Evolutionary conservation across 2,797 vertebrate species (phyloP).

Genomic region (Merluccius polli): DNA sequence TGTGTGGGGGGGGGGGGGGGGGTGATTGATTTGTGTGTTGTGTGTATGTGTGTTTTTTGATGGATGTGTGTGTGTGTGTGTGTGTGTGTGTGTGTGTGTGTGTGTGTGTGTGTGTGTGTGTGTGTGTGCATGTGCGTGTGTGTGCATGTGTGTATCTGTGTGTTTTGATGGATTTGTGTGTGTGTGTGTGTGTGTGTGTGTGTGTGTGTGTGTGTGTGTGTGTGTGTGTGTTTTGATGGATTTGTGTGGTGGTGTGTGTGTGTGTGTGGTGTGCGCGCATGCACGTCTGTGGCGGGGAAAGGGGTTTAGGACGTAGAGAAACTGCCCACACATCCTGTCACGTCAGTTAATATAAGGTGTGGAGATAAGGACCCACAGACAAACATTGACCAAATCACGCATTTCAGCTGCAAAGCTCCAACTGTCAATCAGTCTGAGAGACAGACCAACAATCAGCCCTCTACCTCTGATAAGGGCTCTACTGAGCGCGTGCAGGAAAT

Average conservation of each 20-base stretch:
- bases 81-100: neutral
- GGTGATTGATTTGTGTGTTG: too few species aligned
- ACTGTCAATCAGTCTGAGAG: conserved; percentile 79
- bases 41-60: too few species aligned
- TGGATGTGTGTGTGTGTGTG: too few species aligned
- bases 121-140: neutral
- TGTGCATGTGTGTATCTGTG: too few species aligned
- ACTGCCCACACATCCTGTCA: conserved; percentile 75
- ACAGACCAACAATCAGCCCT: conserved; percentile 79
- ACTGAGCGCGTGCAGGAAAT: conserved; percentile 74
- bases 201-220: neutral
- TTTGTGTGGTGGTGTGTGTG: neutral
- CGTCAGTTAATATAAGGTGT: conserved; percentile 79
- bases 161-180: too few species aligned
- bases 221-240: neutral
- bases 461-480: conserved; percentile 74
- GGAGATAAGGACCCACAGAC: conserved; percentile 77
- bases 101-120: too few species aligned
- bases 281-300: neutral
- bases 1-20: too few species aligned
- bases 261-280: neutral
- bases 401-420: conserved; percentile 70
- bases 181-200: neutral
- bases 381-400: conserved; percentile 81
- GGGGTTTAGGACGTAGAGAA: conserved; percentile 67